These are phyloP conservation scores for Molossus molossus DNA, from an alignment of 2,797 vertebrate genomes.

Conservation along the genomic window DNA sequence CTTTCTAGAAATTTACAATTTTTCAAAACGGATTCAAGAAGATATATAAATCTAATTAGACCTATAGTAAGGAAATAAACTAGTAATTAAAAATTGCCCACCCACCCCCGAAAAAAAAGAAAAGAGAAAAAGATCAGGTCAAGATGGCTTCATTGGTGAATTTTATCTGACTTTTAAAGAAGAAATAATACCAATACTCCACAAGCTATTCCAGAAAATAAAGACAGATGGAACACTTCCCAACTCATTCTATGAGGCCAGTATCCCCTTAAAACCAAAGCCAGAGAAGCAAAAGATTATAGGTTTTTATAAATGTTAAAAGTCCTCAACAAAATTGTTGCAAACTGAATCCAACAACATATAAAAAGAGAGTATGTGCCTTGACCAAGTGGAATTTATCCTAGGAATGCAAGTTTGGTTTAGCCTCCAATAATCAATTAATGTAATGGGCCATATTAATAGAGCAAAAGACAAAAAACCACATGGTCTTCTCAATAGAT, in stretches of 20 bases:
- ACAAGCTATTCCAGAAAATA: neutral
- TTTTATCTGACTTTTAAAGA: neutral
- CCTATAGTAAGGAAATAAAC: conserved; percentile 29
- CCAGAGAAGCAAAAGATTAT: neutral
- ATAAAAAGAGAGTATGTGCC: neutral
- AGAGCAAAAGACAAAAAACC: neutral
- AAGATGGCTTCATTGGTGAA: neutral
- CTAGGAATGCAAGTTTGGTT: conserved; percentile 13
- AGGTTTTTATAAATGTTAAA: conserved; percentile 13
- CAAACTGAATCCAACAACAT: neutral
- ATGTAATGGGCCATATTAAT: neutral
- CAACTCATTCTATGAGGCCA: neutral
- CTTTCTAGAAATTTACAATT: neutral
- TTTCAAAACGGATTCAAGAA: conserved; percentile 31
- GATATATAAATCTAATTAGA: neutral
- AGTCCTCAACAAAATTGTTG: neutral
- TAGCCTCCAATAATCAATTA: neutral
- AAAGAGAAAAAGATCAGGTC: neutral
- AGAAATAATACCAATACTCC: neutral
- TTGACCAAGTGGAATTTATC: neutral
- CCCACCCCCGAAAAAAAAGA: neutral
- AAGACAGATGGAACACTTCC: neutral
- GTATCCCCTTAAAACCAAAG: neutral
- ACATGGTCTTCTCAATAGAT: neutral
- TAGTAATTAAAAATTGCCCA: neutral